Evolutionary conservation across 1,140 invertebrate genomes (phyloP).

Genomic region (Bombus soroeensis): DNA sequence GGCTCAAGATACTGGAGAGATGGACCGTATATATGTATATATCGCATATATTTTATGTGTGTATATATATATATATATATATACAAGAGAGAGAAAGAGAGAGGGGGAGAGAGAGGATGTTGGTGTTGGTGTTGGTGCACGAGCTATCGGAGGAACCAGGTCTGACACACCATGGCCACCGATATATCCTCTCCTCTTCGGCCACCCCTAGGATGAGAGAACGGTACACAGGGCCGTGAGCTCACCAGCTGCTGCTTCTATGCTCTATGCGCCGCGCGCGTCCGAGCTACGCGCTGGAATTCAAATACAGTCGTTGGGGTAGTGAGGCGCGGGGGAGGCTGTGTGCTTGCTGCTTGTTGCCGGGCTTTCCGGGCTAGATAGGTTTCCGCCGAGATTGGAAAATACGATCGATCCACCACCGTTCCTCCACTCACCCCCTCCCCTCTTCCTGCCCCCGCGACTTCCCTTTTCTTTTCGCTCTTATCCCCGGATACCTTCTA

Average conservation of each 20-base stretch:
- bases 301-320: slow-evolving; percentile 69
- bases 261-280: slow-evolving; percentile 54
- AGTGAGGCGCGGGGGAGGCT: background rate
- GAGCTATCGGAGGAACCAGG: slow-evolving; percentile 53
- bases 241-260: slow-evolving; percentile 33
- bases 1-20: background rate
- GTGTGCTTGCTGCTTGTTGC: slow-evolving; percentile 22
- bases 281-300: slow-evolving; percentile 70
- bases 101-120: background rate
- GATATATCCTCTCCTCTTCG: slow-evolving; percentile 17
- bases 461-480: slow-evolving; percentile 55
- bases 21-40: background rate
- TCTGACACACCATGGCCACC: slow-evolving; percentile 54
- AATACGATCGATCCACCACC: slow-evolving; percentile 71
- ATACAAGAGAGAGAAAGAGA: background rate
- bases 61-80: background rate
- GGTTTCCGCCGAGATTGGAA: slow-evolving; percentile 72
- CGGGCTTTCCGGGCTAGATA: slow-evolving; percentile 59
- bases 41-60: background rate
- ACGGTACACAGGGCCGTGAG: slow-evolving; percentile 15
- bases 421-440: slow-evolving; percentile 37
- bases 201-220: slow-evolving; percentile 32
- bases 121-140: slow-evolving; percentile 34
- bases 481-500: slow-evolving; percentile 50
- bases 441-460: slow-evolving; percentile 1